Conservation (phyloP, 35 echinoderm and acorn worm species). For the Amphiura filiformis region DNA sequence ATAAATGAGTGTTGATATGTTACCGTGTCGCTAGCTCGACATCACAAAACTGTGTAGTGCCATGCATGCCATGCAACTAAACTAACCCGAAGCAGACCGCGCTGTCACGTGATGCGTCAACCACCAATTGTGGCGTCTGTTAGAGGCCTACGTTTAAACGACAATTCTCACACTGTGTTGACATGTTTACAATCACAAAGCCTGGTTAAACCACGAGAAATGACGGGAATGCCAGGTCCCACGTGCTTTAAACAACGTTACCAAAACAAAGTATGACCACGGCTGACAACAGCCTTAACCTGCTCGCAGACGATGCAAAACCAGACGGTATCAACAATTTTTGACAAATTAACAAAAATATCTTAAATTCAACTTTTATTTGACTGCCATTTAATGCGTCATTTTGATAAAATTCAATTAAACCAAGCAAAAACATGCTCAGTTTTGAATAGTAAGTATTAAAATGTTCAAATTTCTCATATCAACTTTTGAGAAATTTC, state of each 20-base stretch:
- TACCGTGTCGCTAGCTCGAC: neutral
- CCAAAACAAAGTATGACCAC: conserved; percentile 3
- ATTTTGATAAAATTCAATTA: too few relatives aligned
- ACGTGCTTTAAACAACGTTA: neutral
- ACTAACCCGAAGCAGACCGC: neutral
- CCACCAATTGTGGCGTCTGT: neutral
- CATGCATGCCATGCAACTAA: neutral
- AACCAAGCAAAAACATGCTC: too few relatives aligned
- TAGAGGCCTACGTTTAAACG: conserved; percentile 1
- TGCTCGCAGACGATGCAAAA: too few relatives aligned
- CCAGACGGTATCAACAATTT: too few relatives aligned
- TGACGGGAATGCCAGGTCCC: neutral
- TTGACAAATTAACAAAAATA: too few relatives aligned
- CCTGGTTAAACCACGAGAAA: neutral
- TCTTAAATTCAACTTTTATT: too few relatives aligned
- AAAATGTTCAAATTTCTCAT: too few relatives aligned
- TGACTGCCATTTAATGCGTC: too few relatives aligned
- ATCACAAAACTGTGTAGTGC: neutral
- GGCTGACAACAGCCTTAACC: neutral
- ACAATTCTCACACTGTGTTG: conserved; percentile 24
- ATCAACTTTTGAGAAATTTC: too few relatives aligned
- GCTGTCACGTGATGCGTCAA: neutral
- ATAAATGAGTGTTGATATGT: neutral
- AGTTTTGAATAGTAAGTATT: too few relatives aligned
- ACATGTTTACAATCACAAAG: neutral